Base-by-base conservation (phyloP, 2,797 vertebrate species). In the Lindbergichthys nudifrons region DNA sequence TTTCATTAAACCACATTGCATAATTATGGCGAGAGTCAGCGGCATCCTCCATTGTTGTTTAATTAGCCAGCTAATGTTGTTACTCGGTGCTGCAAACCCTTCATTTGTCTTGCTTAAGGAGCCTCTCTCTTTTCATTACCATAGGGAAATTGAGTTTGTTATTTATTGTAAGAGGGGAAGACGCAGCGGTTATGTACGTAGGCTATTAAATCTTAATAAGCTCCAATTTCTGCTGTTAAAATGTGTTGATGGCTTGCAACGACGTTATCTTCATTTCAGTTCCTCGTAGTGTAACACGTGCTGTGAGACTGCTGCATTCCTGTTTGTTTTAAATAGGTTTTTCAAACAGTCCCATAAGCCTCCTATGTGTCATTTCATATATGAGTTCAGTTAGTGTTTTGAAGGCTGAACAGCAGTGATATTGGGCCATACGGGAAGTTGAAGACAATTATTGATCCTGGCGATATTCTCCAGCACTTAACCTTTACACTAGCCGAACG, bases 61-160 rank as follows among this genome's bases (percentile, higher is more conserved):
- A 95, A 95, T 95, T 95, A 95, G 90, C 92, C 94, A 93, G 92
- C 86, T 94, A 96, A 95, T 95, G 92, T 94, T 94, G 93, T 95
- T 96, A 94, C 92, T 89, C 91, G 82, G 75, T 79, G 89, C 92
- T 83, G 88, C 93, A 93, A 94, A 93, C 92, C 92, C 85, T 93
- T 93, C 93, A 95, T 95, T 95, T 94, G 93, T 95, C 94, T 94
- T 94, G 88, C 93, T 95, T 94, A 95, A 95, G 92, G 86, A 94
- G 92, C 87, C 83, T 89, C 91, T 92, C 89, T 87, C 73, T 73
- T 82, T 75, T 82, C 82, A 89, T 93, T 90, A 90, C 89, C 86
- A 72, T 45, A 12, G 83, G 90, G 83, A 93, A 92, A 93, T 92
- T 90, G 91, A 92, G 88, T 94, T 92, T 85, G 85, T 91, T 95